Conservation (phyloP, 2,888 invertebrate genomes). For the Drosophila nigricruria region DNA sequence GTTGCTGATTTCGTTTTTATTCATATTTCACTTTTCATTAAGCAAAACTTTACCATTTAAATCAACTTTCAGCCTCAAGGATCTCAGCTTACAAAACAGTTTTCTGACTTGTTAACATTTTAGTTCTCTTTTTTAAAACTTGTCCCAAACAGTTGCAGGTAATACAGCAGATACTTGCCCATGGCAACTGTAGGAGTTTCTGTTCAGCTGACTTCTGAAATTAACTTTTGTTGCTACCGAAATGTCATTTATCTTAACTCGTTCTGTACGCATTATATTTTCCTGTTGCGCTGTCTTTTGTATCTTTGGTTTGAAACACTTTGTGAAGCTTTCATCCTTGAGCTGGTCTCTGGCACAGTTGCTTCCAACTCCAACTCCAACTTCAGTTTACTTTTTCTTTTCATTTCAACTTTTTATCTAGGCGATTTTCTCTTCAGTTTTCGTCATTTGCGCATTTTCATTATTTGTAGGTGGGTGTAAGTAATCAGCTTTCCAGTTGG, state of each 20-base stretch:
- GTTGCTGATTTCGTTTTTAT: no score
- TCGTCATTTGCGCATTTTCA: conserved; percentile 23
- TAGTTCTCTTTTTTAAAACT: background rate
- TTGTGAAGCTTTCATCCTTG: conserved; percentile 4
- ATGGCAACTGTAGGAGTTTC: background rate
- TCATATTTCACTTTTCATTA: background rate
- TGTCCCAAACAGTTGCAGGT: background rate
- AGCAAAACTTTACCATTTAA: background rate
- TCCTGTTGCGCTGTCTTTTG: background rate
- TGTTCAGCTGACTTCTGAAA: background rate
- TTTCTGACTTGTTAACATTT: background rate
- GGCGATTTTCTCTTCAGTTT: conserved; percentile 13
- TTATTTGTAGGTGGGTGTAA: conserved; percentile 34
- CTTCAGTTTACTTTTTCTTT: conserved; percentile 3
- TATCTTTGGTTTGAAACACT: background rate
- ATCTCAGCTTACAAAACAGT: background rate
- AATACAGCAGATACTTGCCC: background rate
- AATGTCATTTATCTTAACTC: conserved; percentile 1
- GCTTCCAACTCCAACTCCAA: conserved; percentile 7
- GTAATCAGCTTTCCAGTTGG: conserved; percentile 47
- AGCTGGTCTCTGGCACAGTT: background rate
- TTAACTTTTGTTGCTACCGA: background rate
- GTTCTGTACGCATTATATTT: conserved; percentile 4
- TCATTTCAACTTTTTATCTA: conserved; percentile 30
- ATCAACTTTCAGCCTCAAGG: background rate